phyloP scores from a whole-genome alignment of 1,140 invertebrate species.

The Lerema accius region DNA sequence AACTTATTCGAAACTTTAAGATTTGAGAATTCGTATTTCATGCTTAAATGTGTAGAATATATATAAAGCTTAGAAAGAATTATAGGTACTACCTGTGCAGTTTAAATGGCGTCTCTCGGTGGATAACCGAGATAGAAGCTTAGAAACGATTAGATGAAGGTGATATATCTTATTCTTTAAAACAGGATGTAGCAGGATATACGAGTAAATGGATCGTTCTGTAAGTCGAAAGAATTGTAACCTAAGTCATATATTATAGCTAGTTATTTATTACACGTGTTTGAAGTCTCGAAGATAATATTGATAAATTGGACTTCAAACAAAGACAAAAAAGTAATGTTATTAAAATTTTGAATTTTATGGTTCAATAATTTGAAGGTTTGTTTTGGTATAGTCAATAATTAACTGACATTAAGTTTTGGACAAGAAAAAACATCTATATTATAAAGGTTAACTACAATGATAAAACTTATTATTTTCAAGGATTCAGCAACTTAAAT shows the following conservation, averaged over 20 bases:
- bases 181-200: background rate
- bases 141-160: slow-evolving; percentile 24
- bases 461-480: slow-evolving; percentile 16
- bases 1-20: background rate
- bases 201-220: background rate
- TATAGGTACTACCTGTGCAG: slow-evolving; percentile 22
- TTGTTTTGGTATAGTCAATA: no score
- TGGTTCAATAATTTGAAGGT: no score
- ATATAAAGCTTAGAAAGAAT: slow-evolving; percentile 21
- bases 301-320: no score
- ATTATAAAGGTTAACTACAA: no score
- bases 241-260: no score
- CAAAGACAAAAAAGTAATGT: no score
- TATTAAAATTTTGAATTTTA: no score
- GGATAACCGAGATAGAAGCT: slow-evolving; percentile 29
- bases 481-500: background rate
- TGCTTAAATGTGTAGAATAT: slow-evolving; percentile 7
- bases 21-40: background rate
- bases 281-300: no score
- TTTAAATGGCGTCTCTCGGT: slow-evolving; percentile 20
- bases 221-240: no score
- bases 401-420: no score
- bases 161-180: slow-evolving; percentile 17
- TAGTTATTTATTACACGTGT: no score
- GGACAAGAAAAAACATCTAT: no score